Base-by-base conservation (phyloP, 2,113 vertebrate species). In the Accipiter cooperii region DNA sequence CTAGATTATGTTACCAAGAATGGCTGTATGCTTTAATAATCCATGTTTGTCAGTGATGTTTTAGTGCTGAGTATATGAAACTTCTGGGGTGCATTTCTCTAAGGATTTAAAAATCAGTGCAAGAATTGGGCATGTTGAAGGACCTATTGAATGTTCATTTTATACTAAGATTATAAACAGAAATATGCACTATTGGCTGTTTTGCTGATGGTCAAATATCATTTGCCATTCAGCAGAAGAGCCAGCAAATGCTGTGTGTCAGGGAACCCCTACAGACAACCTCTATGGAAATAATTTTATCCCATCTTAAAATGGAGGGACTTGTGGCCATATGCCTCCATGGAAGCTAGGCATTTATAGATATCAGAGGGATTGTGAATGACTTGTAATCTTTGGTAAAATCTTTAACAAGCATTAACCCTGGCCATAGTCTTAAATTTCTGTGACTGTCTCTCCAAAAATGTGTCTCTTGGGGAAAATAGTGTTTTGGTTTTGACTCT, bases 341-440 rank as follows among this genome's bases (percentile, higher is more conserved):
- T 81, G 63, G 54, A 91, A 92, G 70, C 44, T 52, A 87, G 69
- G 54, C 38, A 80, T 92, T 97, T 95, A 88, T 61, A 86, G 69
- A 79, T 93, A 40, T 65, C 84, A 68, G 78, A 91, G 84, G 81
- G 17, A 63, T 55, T 44, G 33, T 77, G 90, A 92, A 84, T 52
- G 20, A 58, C 57, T 94, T 66, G 16, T 60, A 74, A 75, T 88
- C 89, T 77, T 93, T 1, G 3, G 87, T 93, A 87, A 96, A 87
- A 91, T 92, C 36, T 94, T 90, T 87, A 96, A 91, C 65, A 84
- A 95, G 52, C 61, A 52, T 91, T 79, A 90, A 75, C 47, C 20
- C 34, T 65, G 76, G 36, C 49, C 36, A 51, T 74, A 70, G 54
- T 51, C 54, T 93, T 91, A 66, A 66, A 90, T 89, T 97, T 96